These are phyloP conservation scores for Eilema griseolum DNA, from an alignment of 2,888 invertebrate species.

Conservation along the genomic window DNA sequence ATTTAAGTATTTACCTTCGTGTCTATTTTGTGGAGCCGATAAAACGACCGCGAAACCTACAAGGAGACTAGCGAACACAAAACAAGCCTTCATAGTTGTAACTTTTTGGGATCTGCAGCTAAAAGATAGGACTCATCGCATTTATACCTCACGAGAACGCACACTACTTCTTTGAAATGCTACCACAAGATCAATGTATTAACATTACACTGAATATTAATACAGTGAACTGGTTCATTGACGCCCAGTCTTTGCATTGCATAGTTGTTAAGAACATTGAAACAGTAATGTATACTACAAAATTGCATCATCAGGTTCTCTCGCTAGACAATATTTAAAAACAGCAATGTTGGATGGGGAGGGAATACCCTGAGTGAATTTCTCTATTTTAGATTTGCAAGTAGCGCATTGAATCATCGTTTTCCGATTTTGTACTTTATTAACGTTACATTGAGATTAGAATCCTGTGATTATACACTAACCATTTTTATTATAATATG, in stretches of 20 bases:
- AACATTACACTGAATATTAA: conserved; percentile 28
- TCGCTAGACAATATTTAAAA: conserved; percentile 37
- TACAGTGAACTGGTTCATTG: conserved; percentile 45
- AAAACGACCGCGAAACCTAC: conserved; percentile 44
- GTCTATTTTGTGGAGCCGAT: conserved; percentile 34
- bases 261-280: conserved; percentile 20
- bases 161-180: conserved; percentile 40
- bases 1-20: conserved; percentile 32
- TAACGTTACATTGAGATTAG: conserved; percentile 30
- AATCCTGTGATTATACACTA: conserved; percentile 25
- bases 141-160: conserved; percentile 61
- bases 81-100: conserved; percentile 64
- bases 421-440: conserved; percentile 39
- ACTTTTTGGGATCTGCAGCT: conserved; percentile 52
- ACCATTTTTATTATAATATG: no score
- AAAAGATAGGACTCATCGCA: conserved; percentile 52
- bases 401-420: conserved; percentile 56
- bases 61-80: conserved; percentile 57
- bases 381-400: conserved; percentile 67
- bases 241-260: conserved; percentile 23
- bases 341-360: conserved; percentile 66
- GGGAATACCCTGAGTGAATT: conserved; percentile 77
- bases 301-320: conserved; percentile 26
- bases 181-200: conserved; percentile 38
- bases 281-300: conserved; percentile 35